Evolutionary conservation across 2,113 vertebrate species (phyloP).

Genomic region (Ochotona curzoniae): DNA sequence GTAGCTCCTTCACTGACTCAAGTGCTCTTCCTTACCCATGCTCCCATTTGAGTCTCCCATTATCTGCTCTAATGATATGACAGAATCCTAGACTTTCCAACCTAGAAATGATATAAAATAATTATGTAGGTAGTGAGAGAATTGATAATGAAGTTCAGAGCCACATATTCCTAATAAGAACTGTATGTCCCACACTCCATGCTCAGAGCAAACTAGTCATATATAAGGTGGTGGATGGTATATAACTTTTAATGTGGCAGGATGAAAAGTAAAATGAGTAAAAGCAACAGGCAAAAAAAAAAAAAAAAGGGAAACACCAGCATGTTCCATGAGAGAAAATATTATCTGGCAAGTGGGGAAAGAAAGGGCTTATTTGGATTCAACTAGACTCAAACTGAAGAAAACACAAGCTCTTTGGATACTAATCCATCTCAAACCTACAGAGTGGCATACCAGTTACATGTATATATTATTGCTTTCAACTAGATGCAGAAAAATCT

Average conservation of each 20-base stretch:
- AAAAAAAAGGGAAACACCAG: not conserved
- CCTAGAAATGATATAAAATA: not conserved
- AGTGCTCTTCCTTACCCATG: too few relatives aligned
- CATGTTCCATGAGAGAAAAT: not conserved
- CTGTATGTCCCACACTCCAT: too few relatives aligned
- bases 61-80: not conserved
- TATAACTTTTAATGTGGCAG: not conserved
- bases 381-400: not conserved
- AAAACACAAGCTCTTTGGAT: not conserved
- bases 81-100: not conserved
- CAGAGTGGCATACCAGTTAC: not conserved
- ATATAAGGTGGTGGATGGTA: not conserved
- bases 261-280: not conserved
- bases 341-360: not conserved
- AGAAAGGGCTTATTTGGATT: not conserved
- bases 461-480: not conserved
- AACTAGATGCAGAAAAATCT: not conserved
- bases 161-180: not conserved
- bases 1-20: too few relatives aligned
- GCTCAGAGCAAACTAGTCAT: not conserved
- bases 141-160: not conserved
- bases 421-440: not conserved
- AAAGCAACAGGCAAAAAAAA: not conserved
- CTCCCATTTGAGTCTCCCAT: not conserved
- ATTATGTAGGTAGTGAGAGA: not conserved